Evolutionary conservation across 2,113 vertebrate species (phyloP).

Genomic region (Peromyscus polionotus): DNA sequence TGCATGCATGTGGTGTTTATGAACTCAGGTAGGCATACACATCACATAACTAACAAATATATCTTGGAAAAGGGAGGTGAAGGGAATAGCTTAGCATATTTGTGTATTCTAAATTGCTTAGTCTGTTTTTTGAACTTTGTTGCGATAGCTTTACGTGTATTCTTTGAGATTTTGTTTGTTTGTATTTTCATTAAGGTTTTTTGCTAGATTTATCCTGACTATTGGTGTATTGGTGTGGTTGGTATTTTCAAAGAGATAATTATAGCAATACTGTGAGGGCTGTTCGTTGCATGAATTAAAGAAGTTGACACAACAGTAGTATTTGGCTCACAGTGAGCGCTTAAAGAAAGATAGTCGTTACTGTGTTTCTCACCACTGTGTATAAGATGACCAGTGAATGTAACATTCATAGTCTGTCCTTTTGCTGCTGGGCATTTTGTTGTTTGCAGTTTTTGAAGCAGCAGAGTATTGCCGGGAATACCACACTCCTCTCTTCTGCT

Average conservation of each 20-base stretch:
- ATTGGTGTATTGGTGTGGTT: not conserved
- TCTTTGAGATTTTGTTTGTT: not conserved
- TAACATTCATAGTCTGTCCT: not conserved
- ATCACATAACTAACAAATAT: not conserved
- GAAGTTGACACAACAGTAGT: not conserved
- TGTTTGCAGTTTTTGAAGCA: not conserved
- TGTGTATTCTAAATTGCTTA: not conserved
- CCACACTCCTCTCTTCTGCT: not conserved
- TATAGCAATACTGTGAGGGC: not conserved
- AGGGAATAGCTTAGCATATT: not conserved
- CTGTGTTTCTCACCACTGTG: not conserved
- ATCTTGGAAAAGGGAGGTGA: not conserved
- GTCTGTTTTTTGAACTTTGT: not conserved
- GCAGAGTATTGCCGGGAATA: not conserved
- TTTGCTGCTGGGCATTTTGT: not conserved
- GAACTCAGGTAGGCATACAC: not conserved
- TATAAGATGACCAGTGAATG: not conserved
- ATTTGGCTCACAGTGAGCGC: not conserved
- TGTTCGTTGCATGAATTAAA: not conserved
- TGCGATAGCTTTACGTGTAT: not conserved
- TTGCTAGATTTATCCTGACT: not conserved
- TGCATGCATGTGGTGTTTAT: not conserved
- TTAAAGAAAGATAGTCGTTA: not conserved
- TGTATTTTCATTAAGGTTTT: not conserved
- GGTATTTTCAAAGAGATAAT: not conserved